A percentile compares a stretch with the other conserved stretches of the same genome.
Conservation (phyloP, 2,113 vertebrate genomes). For the Plotosus lineatus region DNA sequence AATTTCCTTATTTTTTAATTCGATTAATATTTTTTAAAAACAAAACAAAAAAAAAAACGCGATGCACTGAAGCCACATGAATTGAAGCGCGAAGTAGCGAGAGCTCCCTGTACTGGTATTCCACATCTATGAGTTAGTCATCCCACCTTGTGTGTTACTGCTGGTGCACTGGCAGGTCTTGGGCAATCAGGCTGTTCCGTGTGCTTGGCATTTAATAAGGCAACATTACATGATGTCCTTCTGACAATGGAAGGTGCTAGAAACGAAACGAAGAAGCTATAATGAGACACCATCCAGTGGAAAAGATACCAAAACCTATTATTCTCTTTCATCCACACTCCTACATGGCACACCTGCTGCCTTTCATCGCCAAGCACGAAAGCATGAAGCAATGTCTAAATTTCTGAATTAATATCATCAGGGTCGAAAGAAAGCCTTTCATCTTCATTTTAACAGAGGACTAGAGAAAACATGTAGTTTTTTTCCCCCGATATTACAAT, state of each 20-base stretch:
- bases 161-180: constrained; percentile 63
- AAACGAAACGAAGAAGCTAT: constrained; percentile 34
- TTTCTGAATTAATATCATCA: constrained; percentile 4
- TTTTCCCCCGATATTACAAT: background rate
- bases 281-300: background rate
- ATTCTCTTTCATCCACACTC: constrained; percentile 30
- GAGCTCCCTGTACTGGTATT: background rate
- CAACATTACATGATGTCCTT: constrained; percentile 70
- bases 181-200: constrained; percentile 59
- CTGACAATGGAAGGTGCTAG: constrained; percentile 67
- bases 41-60: too few species aligned
- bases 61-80: background rate
- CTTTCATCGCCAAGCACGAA: constrained; percentile 20
- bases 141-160: constrained; percentile 56
- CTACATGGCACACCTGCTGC: constrained; percentile 18
- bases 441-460: background rate
- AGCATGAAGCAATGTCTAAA: constrained; percentile 10
- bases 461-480: background rate
- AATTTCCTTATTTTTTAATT: too few species aligned
- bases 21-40: too few species aligned
- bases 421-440: constrained; percentile 16
- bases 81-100: background rate
- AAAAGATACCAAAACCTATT: constrained; percentile 3
- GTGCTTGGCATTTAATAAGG: constrained; percentile 57
- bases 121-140: background rate